Base-by-base conservation (phyloP, 2,888 invertebrate species). In the Amphipyra berbera region DNA sequence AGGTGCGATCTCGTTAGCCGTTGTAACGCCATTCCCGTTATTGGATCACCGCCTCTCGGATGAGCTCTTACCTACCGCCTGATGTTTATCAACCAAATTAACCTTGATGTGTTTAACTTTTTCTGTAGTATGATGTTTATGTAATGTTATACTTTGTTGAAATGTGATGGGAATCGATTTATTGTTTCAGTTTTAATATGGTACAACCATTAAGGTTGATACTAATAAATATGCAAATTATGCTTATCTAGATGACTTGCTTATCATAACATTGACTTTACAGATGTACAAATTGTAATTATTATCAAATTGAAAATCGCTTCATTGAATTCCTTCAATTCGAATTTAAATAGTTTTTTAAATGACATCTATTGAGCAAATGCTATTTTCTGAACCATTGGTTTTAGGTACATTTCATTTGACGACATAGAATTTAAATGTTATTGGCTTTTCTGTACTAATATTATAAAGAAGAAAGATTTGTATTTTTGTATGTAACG, bases 21-120 rank as follows among this genome's bases (percentile, higher is more conserved):
- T 67, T 62, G 68, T 71, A 73, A 77, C 67, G 66, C 73, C 75
- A 82, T 83, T 76, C 68, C 55, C 54, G 60, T 82, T 82, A 86
- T 86, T 83, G 73, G 74, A 86, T 86, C 75, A 78, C 40, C 69
- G 63, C 33, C 52, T 45, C 69, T 69, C 61, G 40, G 71, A 72
- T 67, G 61, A 63, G 66, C 65, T 70, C 68, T 68, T 64, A 68
- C 56, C 69, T 62, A 61, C 58, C 27, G 10, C 13, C 52, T 35
- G 61, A 59, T 68, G 55, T 65, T 62, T 66, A 61, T 45, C 53
- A 63, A 63, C 40, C 40, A 45, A 76, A 70, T 78, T 64, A 65
- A 55, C 46, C 61, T 61, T 57, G 35, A 48, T 37, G 54, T 60
- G 27, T 58, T 70, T 61, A 46, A 30, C n/a, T 66, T 62, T 60